Conservation (phyloP, 30 jellyfish, hydroid and myxozoan genomes). For the Turritopsis rubra region DNA sequence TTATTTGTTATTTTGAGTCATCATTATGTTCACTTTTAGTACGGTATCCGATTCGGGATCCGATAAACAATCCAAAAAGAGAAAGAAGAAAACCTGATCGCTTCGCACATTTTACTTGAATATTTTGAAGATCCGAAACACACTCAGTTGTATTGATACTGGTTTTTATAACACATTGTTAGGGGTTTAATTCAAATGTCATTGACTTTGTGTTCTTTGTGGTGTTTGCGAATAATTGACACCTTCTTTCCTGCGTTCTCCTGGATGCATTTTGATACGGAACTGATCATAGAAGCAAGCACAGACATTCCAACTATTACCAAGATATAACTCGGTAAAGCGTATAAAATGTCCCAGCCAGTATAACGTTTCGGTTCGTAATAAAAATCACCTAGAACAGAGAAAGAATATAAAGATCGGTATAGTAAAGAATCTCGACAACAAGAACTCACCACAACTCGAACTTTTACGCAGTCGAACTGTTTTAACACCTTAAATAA, state of each 20-base stretch:
- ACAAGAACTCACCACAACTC: too few species aligned
- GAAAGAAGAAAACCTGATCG: neutral
- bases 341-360: neutral
- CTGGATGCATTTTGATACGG: neutral
- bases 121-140: too few species aligned
- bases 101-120: neutral
- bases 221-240: neutral
- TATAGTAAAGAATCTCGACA: too few species aligned
- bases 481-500: too few species aligned
- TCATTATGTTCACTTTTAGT: neutral
- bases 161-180: neutral
- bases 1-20: neutral
- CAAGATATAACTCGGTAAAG: neutral
- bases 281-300: neutral
- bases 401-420: too few species aligned
- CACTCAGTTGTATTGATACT: neutral
- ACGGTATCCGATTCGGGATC: neutral
- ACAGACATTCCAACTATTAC: neutral
- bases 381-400: neutral
- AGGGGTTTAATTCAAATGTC: neutral
- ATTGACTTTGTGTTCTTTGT: neutral
- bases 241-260: neutral
- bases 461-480: too few species aligned
- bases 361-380: neutral
- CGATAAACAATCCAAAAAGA: neutral